A percentile compares a stretch with the other conserved stretches of the same genome.
phyloP scores from a whole-genome alignment of 2,888 invertebrate genomes.

The Volucella inflata region DNA sequence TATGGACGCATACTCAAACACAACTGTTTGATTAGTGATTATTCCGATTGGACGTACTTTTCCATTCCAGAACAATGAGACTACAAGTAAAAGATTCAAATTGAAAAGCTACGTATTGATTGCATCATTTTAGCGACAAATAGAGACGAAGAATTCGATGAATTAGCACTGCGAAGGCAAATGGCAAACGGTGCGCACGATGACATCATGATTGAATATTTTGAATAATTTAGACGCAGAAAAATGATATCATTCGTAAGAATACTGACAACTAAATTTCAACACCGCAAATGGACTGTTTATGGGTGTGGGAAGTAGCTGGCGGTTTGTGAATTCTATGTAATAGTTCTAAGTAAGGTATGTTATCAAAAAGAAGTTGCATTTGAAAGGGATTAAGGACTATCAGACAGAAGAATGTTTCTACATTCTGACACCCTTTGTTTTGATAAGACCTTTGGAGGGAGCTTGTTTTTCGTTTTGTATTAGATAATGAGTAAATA shows the following conservation, averaged over 20 bases:
- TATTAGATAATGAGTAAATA: no score
- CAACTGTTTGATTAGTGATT: background rate
- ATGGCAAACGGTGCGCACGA: conserved; percentile 54
- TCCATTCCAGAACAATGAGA: conserved; percentile 1
- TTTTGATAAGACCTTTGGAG: no score
- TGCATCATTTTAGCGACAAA: conserved; percentile 59
- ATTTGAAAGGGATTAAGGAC: no score
- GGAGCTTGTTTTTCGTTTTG: no score
- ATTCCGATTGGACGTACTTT: conserved; percentile 6
- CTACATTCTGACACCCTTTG: no score
- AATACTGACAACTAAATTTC: background rate
- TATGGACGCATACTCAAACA: no score
- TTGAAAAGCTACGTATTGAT: conserved; percentile 40
- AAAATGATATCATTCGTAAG: conserved; percentile 65
- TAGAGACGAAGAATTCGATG: background rate
- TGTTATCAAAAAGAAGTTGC: no score
- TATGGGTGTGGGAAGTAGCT: conserved; percentile 8
- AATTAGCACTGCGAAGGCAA: conserved; percentile 23
- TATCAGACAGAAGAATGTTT: no score
- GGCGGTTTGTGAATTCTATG: background rate
- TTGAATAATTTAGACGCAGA: conserved; percentile 55
- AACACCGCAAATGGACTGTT: conserved; percentile 11
- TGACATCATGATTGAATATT: conserved; percentile 66
- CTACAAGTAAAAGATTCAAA: conserved; percentile 14
- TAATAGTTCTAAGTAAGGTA: background rate